Percentiles rank a stretch among this genome's conserved stretches.
These are phyloP conservation scores for Entomyzon cyanotis DNA, from an alignment of 2,113 vertebrate genomes.

Conservation along the genomic window DNA sequence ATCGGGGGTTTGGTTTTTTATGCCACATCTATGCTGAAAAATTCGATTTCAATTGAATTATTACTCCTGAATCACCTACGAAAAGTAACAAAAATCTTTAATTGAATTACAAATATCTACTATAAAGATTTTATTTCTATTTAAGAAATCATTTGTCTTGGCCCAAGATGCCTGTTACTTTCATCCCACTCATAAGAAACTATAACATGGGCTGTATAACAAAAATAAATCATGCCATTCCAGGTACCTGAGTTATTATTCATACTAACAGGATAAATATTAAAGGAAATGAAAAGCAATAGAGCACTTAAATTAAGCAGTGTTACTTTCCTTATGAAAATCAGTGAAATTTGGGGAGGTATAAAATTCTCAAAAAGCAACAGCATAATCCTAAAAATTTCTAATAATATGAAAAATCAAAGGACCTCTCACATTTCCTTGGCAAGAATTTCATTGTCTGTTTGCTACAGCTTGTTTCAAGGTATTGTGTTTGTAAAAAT, in stretches of 20 bases:
- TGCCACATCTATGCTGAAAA: background rate
- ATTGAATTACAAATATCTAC: background rate
- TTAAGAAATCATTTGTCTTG: background rate
- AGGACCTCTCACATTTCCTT: background rate
- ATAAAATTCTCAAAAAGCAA: background rate
- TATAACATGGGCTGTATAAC: background rate
- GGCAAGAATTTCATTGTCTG: background rate
- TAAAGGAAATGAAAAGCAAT: background rate
- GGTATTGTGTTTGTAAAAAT: background rate
- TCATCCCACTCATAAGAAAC: background rate
- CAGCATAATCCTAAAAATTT: background rate
- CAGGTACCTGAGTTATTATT: background rate
- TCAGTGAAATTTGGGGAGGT: background rate
- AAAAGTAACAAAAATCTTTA: background rate
- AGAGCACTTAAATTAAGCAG: background rate
- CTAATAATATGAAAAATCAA: background rate
- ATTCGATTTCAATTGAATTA: background rate
- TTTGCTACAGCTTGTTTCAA: background rate
- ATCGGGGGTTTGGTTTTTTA: background rate
- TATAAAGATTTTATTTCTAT: background rate
- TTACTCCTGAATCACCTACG: background rate
- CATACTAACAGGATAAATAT: background rate
- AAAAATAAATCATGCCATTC: background rate
- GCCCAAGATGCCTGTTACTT: background rate
- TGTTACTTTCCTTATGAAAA: background rate